A percentile compares a stretch with the other conserved stretches of the same genome.
Evolutionary conservation across 2,797 vertebrate genomes (phyloP).

Genomic region (Lacerta agilis): DNA sequence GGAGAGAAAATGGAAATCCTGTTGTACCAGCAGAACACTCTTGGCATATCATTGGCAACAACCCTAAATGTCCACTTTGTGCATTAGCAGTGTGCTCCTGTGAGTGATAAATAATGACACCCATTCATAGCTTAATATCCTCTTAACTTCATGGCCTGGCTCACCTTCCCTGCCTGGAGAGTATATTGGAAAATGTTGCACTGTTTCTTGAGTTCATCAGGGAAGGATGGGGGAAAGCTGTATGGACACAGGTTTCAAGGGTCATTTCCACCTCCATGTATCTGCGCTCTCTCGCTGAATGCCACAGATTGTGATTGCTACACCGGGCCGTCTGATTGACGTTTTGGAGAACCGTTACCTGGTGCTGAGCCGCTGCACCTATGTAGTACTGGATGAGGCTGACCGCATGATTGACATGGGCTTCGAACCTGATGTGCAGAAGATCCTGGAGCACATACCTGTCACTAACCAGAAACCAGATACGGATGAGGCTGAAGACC

Average conservation of each 20-base stretch:
- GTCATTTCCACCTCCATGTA: neutral
- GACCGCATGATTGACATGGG: conserved; percentile 99
- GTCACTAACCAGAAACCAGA: conserved; percentile 99
- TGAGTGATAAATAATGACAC: neutral
- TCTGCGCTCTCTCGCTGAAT: fast-evolving
- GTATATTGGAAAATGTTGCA: neutral
- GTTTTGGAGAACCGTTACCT: conserved; percentile 97
- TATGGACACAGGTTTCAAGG: neutral
- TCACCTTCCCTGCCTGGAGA: neutral
- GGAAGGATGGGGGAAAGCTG: no score
- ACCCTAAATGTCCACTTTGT: neutral
- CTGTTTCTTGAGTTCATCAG: neutral
- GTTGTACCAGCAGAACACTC: no score
- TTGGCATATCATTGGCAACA: no score
- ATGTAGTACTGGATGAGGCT: conserved; percentile 96
- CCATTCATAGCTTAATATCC: neutral
- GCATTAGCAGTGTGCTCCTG: neutral
- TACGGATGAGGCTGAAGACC: conserved; percentile 97
- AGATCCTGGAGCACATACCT: conserved; percentile 98
- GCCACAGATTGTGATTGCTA: conserved; percentile 93
- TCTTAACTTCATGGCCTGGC: neutral
- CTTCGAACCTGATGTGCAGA: conserved; percentile 97
- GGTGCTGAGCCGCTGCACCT: conserved; percentile 96
- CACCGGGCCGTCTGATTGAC: conserved; percentile 94
- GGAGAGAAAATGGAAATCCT: no score